Evolutionary conservation across 2,797 vertebrate species (phyloP), one percentile per base, ranked within the genome.

Genomic region (Alectoris magna): DNA sequence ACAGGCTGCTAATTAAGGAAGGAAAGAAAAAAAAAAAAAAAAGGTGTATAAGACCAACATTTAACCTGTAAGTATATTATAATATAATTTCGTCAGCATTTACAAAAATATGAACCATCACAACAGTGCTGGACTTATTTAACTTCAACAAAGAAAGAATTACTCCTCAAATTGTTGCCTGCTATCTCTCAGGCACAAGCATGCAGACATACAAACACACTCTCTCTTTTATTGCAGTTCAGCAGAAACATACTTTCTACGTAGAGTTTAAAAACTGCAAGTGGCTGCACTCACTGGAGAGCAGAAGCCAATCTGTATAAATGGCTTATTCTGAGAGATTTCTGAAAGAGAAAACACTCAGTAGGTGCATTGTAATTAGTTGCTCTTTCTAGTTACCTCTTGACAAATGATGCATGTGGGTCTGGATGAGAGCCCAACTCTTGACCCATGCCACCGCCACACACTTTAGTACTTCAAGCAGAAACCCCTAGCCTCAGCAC

Each of bases 301-400:
- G 79, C 2, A 84, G 62, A 43, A 88, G 68, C 44, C 94, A 41
- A n/a, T 67, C 84, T 91, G 46, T 85, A 62, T 71, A 85, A 94
- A 93, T 39, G 26, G 68, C 74, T 74, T 85, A 48, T 75, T 85
- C 79, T 70, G 59, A 90, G 67, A 84, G 93, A 91, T 93, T 93
- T 93, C 75, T 75, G 70, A 88, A 68, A 69, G 70, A 91, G 84
- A 84, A 84, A 96, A 92, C 67, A 69, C 36, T 91, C 78, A 70
- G 91, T 63, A 89, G 91, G 82, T 87, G 43, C 79, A 94, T 22
- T 90, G 89, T 82, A 94, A 96, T 93, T 90, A 91, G 95, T 19
- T 80, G 81, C 84, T 97, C 94, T 96, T 96, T 95, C 95, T 91
- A 81, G 87, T 93, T 93, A 90, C 84, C 92, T 96, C 95, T 92